Evolutionary conservation across 2,888 invertebrate species (phyloP).

Genomic region (Kuschelorhynchus macadamiae): DNA sequence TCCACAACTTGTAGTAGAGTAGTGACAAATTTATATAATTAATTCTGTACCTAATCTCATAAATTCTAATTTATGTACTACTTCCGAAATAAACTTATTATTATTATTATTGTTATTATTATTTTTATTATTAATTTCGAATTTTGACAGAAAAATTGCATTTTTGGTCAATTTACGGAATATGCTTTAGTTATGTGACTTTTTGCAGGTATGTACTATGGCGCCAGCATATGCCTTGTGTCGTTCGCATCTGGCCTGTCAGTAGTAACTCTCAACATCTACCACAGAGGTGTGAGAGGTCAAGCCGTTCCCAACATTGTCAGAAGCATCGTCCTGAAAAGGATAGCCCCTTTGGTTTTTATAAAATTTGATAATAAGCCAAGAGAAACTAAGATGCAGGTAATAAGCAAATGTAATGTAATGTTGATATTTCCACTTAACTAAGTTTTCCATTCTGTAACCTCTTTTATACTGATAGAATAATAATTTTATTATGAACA

Average conservation of each 20-base stretch:
- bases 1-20: too few species aligned
- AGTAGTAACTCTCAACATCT: conserved; percentile 88
- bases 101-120: too few species aligned
- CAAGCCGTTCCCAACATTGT: conserved; percentile 82
- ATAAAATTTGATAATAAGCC: conserved; percentile 75
- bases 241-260: conserved; percentile 86
- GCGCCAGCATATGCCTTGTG: conserved; percentile 85
- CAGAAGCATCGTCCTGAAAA: conserved; percentile 80
- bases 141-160: too few species aligned
- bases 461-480: too few species aligned
- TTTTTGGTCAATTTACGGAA: background rate
- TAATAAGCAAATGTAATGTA: conserved; percentile 52
- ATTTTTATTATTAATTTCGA: too few species aligned
- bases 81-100: too few species aligned
- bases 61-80: too few species aligned
- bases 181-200: background rate
- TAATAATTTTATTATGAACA: too few species aligned
- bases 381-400: conserved; percentile 61
- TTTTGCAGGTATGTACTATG: conserved; percentile 82
- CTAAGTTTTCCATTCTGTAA: too few species aligned
- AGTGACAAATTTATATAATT: too few species aligned
- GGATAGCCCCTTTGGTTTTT: conserved; percentile 81
- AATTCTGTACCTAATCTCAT: too few species aligned
- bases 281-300: conserved; percentile 87
- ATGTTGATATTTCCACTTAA: too few species aligned